Base-by-base conservation (phyloP, 2,113 vertebrate species). In the Limnothrissa miodon region DNA sequence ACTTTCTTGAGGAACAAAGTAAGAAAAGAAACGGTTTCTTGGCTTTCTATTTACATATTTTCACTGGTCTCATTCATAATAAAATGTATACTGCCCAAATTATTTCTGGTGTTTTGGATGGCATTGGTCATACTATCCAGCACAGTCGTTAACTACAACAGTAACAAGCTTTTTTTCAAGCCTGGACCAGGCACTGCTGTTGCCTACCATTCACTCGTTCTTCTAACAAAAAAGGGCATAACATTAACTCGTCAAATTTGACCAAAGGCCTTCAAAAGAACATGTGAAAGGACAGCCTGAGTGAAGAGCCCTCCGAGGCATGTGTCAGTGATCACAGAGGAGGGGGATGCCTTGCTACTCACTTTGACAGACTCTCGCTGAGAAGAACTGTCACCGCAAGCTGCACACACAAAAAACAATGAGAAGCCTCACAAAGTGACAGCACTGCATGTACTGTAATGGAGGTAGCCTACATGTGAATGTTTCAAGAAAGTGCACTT, bases 341-440 rank as follows among this genome's bases (percentile, higher is more conserved):
- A 81, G 87, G 84, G 86, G 86, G 88, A 90, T 87, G 82, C 90
- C 90, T 87, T n/a, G 56, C 82, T 83, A 74, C 86, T 89, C 83
- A 81, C 86, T 92, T 90, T 91, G 88, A 91, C 91, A 87, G 83
- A 90, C 86, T 87, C 86, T 81, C 85, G 86, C 83, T 89, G 89
- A 83, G 82, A 80, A 70, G 46, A 53, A 56, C 80, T 53, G 36
- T 80, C 79, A 45, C 80, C 82, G 80, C 21, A 86, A 82, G 81
- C 80, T 87, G 46, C 78, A 56, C 81, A 56, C 81, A 83, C 79
- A 80, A 83, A 83, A 82, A 84, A 85, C 84, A 88, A 87, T 83
- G 39, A 83, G 70, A 85, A n/a, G 33, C 84, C 66, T 84, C 59
- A 66, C 39, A 74, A 84, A 78, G 79, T 82, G 82, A 81, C 45